phyloP scores from a whole-genome alignment of 1,140 invertebrate species.

The Magallana angulata region DNA sequence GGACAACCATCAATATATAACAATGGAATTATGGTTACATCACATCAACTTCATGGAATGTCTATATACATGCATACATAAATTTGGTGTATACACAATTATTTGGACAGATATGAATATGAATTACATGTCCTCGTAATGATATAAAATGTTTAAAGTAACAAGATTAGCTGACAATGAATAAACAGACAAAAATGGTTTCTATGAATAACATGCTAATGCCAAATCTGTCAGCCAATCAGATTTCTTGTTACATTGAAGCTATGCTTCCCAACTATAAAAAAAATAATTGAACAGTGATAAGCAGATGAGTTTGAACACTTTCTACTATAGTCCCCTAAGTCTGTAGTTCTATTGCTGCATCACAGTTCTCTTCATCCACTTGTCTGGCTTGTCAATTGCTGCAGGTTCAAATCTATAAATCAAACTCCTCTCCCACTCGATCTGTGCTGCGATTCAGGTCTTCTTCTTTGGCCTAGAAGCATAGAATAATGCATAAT shows the following conservation, averaged over 20 bases:
- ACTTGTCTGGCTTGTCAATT: not conserved
- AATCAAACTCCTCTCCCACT: constrained; percentile 34
- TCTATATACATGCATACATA: not conserved
- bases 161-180: not conserved
- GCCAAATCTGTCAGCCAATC: constrained; percentile 17
- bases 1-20: not conserved
- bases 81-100: constrained; percentile 4
- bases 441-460: constrained; percentile 14
- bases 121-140: not conserved
- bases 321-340: not conserved
- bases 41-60: not conserved
- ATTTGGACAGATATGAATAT: not conserved
- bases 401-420: constrained; percentile 3
- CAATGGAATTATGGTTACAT: not conserved
- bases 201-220: not conserved
- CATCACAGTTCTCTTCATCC: not conserved
- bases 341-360: too few species aligned
- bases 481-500: not conserved
- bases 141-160: not conserved
- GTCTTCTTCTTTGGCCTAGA: not conserved
- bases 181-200: not conserved
- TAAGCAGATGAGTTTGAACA: constrained; percentile 18
- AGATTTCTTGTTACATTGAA: constrained; percentile 27
- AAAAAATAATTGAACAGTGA: not conserved
- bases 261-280: constrained; percentile 19